Base-by-base conservation (phyloP, 2,888 invertebrate species). In the Buathra laborator region DNA sequence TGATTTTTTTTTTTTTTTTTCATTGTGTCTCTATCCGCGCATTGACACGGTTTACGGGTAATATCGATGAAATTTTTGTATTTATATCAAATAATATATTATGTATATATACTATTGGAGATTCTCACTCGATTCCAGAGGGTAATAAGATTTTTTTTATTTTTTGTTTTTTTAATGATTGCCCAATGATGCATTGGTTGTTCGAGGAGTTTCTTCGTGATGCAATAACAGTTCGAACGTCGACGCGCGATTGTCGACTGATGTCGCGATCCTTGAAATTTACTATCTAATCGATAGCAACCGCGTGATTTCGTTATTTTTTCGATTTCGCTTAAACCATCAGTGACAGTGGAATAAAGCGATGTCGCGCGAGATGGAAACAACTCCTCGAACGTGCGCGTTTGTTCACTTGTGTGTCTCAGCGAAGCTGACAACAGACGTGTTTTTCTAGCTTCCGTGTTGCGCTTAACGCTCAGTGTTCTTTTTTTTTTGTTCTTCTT, bases 51-150 rank as follows among this genome's bases (percentile, higher is more conserved):
- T 37, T 37, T 59, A 72, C 48, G 32, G 32, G 48, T 83, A 78
- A 81, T 81, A 44, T 83, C 48, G 68, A 43, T 51, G 64, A 71
- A 80, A 59, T 77, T 78, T 56, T 56, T 79, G 37, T 64, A 16
- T 71, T 82, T 77, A 77, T 82, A 80, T 84, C 68, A 81, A 79
- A 74, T 80, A 75, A 74, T 85, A 75, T 83, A 85, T 59, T 3
- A 59, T 77, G 64, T 67, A 67, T 82, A 46, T 76, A 78, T 77
- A 51, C 51, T 75, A 76, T 80, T 59, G 64, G 71, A 85, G 75
- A 67, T 75, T 85, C 85, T 85, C 81, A 85, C 81, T 82, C 85
- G 81, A 71, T 85, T 82, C 81, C 84, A 85, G 81, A 78, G 81
- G 78, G 81, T 78, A 48, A 77, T 77, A 78, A 77, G 77, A 79